phyloP scores from a whole-genome alignment of 2,113 vertebrate genomes.

The Pan troglodytes region DNA sequence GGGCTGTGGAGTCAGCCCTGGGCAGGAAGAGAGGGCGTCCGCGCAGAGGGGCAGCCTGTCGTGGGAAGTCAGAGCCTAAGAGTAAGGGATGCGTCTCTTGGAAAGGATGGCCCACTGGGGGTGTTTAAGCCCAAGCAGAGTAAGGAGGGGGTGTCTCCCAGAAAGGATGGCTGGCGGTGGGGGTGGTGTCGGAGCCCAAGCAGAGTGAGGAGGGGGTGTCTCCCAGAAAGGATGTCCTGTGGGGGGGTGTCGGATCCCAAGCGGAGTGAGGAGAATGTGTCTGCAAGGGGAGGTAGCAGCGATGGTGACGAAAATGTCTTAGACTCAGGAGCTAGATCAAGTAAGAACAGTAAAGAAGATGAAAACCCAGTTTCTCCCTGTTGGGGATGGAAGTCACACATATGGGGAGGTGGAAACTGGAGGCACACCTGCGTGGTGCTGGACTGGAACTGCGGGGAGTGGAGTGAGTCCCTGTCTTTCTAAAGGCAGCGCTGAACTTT shows the following conservation, averaged over 20 bases:
- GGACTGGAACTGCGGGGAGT: neutral
- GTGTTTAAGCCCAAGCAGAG: no score
- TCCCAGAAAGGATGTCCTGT: no score
- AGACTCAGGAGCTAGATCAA: accelerated
- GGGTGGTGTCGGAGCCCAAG: neutral
- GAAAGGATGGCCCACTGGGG: no score
- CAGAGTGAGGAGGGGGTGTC: neutral
- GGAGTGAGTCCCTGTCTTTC: neutral
- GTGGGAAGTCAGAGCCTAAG: neutral
- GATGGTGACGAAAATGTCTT: no score
- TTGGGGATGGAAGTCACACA: neutral
- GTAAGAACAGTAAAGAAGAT: neutral
- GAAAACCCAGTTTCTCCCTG: neutral
- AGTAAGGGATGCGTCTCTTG: no score
- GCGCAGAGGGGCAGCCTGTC: neutral
- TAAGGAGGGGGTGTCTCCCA: no score
- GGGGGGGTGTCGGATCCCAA: no score
- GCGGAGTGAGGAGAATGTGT: neutral
- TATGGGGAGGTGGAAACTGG: no score
- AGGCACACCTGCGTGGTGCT: no score
- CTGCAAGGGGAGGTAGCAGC: no score
- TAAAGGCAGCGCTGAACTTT: neutral
- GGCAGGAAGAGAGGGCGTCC: neutral
- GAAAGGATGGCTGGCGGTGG: no score
- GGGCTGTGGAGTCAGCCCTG: neutral